phyloP scores from a whole-genome alignment of 2,888 invertebrate genomes.

The Polydesmus complanatus region DNA sequence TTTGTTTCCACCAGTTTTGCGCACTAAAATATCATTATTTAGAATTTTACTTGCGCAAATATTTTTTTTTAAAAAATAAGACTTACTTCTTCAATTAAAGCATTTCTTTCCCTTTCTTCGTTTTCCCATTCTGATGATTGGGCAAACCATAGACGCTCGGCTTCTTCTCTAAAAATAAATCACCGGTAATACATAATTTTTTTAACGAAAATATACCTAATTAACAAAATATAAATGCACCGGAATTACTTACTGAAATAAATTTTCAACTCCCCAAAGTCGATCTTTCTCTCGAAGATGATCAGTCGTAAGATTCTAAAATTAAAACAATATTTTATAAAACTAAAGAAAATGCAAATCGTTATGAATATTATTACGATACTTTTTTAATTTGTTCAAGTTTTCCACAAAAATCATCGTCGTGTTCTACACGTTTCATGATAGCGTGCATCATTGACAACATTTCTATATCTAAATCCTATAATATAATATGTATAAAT shows the following conservation, averaged over 20 bases:
- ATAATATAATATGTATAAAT: neutral
- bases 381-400: neutral
- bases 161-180: constrained; percentile 8
- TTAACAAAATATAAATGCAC: neutral
- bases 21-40: neutral
- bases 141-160: constrained; percentile 5
- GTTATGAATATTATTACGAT: neutral
- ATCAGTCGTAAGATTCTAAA: neutral
- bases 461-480: neutral
- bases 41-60: neutral
- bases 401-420: neutral
- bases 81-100: constrained; percentile 1
- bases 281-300: neutral
- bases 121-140: constrained; percentile 5
- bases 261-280: neutral
- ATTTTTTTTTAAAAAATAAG: neutral
- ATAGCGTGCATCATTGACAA: neutral
- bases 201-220: neutral
- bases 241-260: neutral
- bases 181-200: too few relatives aligned
- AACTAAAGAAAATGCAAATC: neutral
- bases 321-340: neutral
- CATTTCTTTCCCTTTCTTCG: neutral
- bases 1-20: constrained; percentile 1
- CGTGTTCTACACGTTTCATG: neutral